phyloP scores from a whole-genome alignment of 2,797 vertebrate species.

The Urophycis tenuis region DNA sequence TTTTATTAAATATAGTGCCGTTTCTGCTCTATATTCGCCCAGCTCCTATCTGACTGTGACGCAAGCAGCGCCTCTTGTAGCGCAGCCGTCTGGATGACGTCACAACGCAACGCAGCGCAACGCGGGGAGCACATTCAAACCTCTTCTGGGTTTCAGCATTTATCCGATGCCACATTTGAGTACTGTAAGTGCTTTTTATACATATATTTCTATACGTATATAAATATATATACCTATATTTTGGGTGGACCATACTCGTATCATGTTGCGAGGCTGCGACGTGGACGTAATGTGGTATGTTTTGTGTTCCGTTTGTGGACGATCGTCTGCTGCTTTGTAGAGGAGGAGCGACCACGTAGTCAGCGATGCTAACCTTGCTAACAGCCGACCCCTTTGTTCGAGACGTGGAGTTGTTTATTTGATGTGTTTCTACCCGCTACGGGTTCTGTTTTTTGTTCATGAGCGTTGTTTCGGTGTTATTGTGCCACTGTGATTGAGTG shows the following conservation, averaged over 20 bases:
- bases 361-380: conserved; percentile 44
- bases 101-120: conserved; percentile 58
- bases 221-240: not conserved
- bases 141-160: conserved; percentile 40
- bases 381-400: conserved; percentile 67
- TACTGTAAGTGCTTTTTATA: conserved; percentile 57
- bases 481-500: not conserved
- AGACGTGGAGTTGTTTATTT: not conserved
- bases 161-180: conserved; percentile 61
- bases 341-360: conserved; percentile 59
- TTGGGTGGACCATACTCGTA: not conserved
- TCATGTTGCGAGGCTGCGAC: not conserved
- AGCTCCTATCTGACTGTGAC: conserved; percentile 55
- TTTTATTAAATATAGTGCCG: too few species aligned
- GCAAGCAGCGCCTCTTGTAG: conserved; percentile 26
- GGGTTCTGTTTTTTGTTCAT: not conserved
- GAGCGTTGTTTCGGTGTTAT: conserved; percentile 10
- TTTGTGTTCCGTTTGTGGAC: conserved; percentile 3
- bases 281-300: not conserved
- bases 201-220: not conserved
- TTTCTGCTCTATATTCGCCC: not conserved
- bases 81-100: conserved; percentile 65
- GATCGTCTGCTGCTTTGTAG: conserved; percentile 53
- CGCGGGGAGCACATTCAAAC: conserved; percentile 47
- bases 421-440: not conserved